Percentiles rank a stretch among this genome's conserved stretches.
phyloP scores from a whole-genome alignment of 2,797 vertebrate genomes.

The Hipposideros larvatus region DNA sequence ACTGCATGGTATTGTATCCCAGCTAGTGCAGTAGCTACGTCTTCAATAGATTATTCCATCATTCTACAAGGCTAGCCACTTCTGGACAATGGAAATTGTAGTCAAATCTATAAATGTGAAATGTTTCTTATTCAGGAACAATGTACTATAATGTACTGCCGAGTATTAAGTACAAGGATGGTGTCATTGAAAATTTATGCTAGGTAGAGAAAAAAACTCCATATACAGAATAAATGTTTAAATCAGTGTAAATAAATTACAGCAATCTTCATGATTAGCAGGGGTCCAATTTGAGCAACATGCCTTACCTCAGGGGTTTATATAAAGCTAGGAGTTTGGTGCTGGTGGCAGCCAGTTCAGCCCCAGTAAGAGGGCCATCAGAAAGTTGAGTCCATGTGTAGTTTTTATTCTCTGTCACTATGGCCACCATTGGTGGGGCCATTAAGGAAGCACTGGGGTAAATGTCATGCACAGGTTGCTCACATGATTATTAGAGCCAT shows the following conservation, averaged over 20 bases:
- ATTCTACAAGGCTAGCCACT: not conserved
- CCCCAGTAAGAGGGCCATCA: not conserved
- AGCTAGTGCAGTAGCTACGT: not conserved
- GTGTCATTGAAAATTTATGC: not conserved
- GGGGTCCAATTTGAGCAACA: not conserved
- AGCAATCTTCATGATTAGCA: not conserved
- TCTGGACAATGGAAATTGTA: not conserved
- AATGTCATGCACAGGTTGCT: not conserved
- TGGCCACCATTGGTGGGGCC: too few relatives aligned
- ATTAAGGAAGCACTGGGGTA: not conserved
- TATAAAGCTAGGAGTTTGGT: not conserved
- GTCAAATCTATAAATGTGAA: not conserved
- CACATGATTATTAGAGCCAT: not conserved
- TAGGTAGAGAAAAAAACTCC: not conserved
- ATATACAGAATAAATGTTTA: not conserved
- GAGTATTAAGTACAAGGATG: not conserved
- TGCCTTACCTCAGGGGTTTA: not conserved
- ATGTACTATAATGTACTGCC: not conserved
- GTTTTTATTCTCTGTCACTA: not conserved
- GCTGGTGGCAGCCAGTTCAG: not conserved
- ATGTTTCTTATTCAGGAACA: not conserved
- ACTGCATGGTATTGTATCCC: not conserved
- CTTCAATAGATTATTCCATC: not conserved
- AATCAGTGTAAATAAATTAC: not conserved
- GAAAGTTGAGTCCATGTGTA: not conserved